These are phyloP conservation scores for Diacarnus erythraeanus DNA, from an alignment of 37 sponge, comb jelly and placozoan species.

Conservation along the genomic window DNA sequence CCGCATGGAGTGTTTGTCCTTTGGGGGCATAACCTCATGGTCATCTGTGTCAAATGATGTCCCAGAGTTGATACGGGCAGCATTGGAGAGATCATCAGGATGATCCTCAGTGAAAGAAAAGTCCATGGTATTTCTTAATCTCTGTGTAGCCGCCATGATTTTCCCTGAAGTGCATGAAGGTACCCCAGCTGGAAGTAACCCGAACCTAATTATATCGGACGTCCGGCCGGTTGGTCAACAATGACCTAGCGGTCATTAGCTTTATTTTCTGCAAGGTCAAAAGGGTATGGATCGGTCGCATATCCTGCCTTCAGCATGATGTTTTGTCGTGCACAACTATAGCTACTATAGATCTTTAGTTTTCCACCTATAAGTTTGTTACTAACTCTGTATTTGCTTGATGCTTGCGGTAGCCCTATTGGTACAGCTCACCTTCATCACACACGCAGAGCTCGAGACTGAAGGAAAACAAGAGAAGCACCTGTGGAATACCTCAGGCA, in stretches of 20 bases:
- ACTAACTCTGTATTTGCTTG: not conserved
- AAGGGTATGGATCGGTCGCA: not conserved
- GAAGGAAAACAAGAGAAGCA: not conserved
- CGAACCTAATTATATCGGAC: no score
- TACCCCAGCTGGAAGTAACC: no score
- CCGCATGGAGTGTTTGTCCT: not conserved
- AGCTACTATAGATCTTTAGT: not conserved
- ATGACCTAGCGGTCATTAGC: no score
- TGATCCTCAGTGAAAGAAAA: not conserved
- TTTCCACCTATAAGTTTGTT: not conserved
- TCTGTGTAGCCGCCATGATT: constrained; percentile 6
- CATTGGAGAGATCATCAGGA: not conserved
- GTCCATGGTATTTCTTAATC: not conserved
- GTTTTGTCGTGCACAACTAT: not conserved
- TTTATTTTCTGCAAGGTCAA: no score
- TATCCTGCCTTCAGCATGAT: not conserved
- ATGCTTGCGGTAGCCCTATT: constrained; percentile 15
- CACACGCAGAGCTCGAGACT: not conserved
- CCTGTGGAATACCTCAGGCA: not conserved
- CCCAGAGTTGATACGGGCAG: no score
- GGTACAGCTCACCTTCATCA: not conserved
- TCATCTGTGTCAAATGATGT: not conserved
- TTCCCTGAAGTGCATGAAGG: no score
- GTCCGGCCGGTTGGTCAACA: no score
- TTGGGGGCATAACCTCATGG: not conserved